These are phyloP conservation scores for Polyommatus icarus DNA, from an alignment of 2,888 invertebrate genomes.

Conservation along the genomic window DNA sequence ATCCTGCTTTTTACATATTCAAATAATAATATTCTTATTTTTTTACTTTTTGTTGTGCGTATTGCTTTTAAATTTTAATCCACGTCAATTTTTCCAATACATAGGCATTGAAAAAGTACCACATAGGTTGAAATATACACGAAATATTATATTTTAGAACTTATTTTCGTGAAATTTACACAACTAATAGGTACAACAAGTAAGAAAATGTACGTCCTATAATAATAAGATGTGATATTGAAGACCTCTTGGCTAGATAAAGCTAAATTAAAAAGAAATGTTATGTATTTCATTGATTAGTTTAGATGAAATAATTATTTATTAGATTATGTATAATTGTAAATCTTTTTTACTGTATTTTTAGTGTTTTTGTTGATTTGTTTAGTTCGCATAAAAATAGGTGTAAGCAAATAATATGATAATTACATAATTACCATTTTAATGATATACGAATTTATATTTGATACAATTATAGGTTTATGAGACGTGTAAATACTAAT, in stretches of 20 bases:
- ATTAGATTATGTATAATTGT: background rate
- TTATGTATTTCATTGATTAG: background rate
- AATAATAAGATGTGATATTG: background rate
- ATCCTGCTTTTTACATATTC: background rate
- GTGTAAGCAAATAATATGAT: background rate
- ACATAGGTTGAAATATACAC: too few relatives aligned
- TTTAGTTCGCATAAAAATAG: slow-evolving; percentile 18
- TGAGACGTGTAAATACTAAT: background rate
- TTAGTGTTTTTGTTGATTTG: slow-evolving; percentile 12
- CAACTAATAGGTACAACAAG: background rate
- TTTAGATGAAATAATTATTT: slow-evolving; percentile 23
- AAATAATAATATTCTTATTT: too few relatives aligned
- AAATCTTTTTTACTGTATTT: slow-evolving; percentile 6
- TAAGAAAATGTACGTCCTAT: slow-evolving; percentile 5
- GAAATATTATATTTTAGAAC: background rate
- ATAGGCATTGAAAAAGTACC: too few relatives aligned
- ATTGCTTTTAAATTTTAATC: background rate
- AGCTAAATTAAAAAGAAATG: background rate
- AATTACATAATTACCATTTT: background rate
- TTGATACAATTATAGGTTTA: background rate
- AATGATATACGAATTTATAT: slow-evolving; percentile 1
- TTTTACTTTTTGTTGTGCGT: too few relatives aligned
- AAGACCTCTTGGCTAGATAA: slow-evolving; percentile 3
- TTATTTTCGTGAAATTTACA: background rate
- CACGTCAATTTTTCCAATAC: background rate